Percentiles rank a stretch among this genome's conserved stretches.
phyloP scores from a whole-genome alignment of 2,797 vertebrate species.

The Kryptolebias ocellatus region DNA sequence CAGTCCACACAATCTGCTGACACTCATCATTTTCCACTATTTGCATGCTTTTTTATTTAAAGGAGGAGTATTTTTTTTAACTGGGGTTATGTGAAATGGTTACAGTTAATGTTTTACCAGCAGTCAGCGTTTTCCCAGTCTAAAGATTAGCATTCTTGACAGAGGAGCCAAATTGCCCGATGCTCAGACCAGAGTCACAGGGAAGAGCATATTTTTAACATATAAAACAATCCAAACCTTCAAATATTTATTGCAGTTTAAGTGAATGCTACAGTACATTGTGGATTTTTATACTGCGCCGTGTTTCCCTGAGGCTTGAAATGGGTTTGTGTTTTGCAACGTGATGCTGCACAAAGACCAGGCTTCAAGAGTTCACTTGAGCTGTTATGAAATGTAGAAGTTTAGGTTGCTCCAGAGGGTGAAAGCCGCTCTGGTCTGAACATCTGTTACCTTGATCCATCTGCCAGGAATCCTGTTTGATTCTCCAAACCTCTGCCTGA shows the following conservation, averaged over 20 bases:
- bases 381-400: neutral
- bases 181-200: neutral
- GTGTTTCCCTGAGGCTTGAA: neutral
- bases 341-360: neutral
- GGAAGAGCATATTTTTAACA: neutral
- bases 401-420: neutral
- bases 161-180: neutral
- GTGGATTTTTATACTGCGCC: neutral
- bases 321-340: neutral
- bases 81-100: neutral
- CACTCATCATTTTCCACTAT: no score
- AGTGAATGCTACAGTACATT: no score
- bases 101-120: neutral
- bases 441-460: neutral
- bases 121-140: neutral
- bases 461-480: neutral
- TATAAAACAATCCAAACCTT: neutral
- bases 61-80: neutral
- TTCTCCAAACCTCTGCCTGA: neutral
- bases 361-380: neutral
- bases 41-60: no score
- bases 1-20: no score
- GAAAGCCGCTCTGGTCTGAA: neutral
- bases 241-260: no score
- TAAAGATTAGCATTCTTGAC: neutral